phyloP scores from a whole-genome alignment of 23 tunicate species.

The Botrylloides violaceus region DNA sequence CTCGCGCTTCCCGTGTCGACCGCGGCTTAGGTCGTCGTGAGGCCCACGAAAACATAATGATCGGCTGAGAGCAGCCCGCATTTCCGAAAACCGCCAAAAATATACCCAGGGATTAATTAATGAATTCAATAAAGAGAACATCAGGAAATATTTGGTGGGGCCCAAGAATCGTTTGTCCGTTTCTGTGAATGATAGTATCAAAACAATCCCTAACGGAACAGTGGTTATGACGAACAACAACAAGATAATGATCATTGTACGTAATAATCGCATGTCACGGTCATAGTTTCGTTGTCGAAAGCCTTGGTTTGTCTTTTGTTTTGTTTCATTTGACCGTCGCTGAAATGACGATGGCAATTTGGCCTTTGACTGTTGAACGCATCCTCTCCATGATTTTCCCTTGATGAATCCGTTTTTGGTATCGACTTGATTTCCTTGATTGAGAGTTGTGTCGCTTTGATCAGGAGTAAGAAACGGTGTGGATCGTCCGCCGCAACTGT shows the following conservation, averaged over 20 bases:
- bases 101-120: conserved; percentile 85
- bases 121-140: conserved; percentile 64
- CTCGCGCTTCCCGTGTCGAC: neutral
- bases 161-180: conserved; percentile 56
- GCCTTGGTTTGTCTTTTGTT: conserved; percentile 4
- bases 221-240: conserved; percentile 59
- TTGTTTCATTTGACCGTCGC: neutral
- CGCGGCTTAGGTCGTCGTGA: too few relatives aligned
- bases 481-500: conserved; percentile 12
- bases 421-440: neutral
- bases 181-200: conserved; percentile 46
- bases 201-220: conserved; percentile 69
- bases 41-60: conserved; percentile 25
- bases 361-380: neutral
- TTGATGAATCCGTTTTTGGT: neutral
- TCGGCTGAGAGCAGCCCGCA: conserved; percentile 44
- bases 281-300: conserved; percentile 13
- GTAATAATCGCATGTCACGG: conserved; percentile 61
- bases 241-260: conserved; percentile 69
- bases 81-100: conserved; percentile 87
- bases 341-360: neutral
- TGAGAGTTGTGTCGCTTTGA: neutral
- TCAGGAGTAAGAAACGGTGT: conserved; percentile 17
- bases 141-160: conserved; percentile 51
- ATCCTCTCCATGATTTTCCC: conserved; percentile 4